Percentiles rank a stretch among this genome's conserved stretches.
Evolutionary conservation across 1,140 invertebrate species (phyloP).

Genomic region (Condylostylus longicornis): DNA sequence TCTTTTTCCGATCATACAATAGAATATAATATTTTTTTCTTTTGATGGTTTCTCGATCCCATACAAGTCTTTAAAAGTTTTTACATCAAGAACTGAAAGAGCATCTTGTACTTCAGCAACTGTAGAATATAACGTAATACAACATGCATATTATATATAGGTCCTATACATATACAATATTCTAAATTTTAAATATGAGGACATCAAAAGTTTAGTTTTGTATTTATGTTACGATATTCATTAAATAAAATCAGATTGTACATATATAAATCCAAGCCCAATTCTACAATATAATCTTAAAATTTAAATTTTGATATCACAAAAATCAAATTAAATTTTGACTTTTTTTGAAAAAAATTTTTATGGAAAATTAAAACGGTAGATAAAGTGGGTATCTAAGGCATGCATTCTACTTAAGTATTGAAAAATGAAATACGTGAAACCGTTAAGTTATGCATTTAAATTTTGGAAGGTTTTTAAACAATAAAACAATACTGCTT

Average conservation of each 20-base stretch:
- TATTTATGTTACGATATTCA: too few relatives aligned
- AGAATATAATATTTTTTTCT: constrained; percentile 42
- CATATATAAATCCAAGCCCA: too few relatives aligned
- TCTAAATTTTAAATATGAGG: neutral
- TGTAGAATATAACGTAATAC: constrained; percentile 12
- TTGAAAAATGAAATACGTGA: too few relatives aligned
- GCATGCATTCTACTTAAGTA: too few relatives aligned
- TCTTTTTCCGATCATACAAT: constrained; percentile 43
- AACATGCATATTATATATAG: neutral
- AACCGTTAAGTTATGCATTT: too few relatives aligned
- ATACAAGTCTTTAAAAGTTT: constrained; percentile 34
- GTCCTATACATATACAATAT: neutral
- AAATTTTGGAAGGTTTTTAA: too few relatives aligned
- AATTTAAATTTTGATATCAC: too few relatives aligned
- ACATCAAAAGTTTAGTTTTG: too few relatives aligned
- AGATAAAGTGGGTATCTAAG: neutral
- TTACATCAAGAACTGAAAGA: constrained; percentile 17
- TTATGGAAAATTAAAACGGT: neutral
- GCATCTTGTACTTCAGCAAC: constrained; percentile 23
- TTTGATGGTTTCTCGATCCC: constrained; percentile 36
- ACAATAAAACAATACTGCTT: too few relatives aligned
- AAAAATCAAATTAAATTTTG: too few relatives aligned
- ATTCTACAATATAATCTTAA: constrained; percentile 12
- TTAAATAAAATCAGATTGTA: too few relatives aligned
- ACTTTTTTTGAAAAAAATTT: too few relatives aligned